Base-by-base conservation (phyloP, 2,797 vertebrate genomes). In the Eurystomus glaucurus region DNA sequence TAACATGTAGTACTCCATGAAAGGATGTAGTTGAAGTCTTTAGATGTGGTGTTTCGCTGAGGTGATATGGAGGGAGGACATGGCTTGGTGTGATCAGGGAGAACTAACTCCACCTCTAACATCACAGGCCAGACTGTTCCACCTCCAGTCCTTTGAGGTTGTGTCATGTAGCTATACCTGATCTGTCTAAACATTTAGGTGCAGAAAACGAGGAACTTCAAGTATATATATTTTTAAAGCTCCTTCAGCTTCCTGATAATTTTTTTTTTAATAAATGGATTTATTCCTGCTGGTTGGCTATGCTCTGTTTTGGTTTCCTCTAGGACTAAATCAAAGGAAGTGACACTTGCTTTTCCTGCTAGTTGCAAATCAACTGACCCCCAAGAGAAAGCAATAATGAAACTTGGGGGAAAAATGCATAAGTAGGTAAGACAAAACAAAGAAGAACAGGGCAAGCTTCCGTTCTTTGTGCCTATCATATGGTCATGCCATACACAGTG, bases 321-420 rank as follows among this genome's bases (percentile, higher is more conserved):
- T 60, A 80, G 74, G 52, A 91, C 54, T 88, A 88, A 91, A 79
- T 60, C 64, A 77, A 80, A 93, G 50, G 31, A 69, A 84, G 28
- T 46, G 62, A 85, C 12, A 16, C 28, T 31, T 46, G 10, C 39
- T 84, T 81, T 75, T 75, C 61, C 33, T 71, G 33, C 79, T 70
- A 74, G 21, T 57, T 92, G 61, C 33, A 84, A 91, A 79, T 76
- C 79, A 77, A 4, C 31, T 85, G 51, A 45, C n/a, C 22, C 57
- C 72, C 33, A 64, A 66, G 61, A 68, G 74, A 89, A 89, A 88
- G 48, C 48, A 88, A 14, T 75, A 88, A n/a, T 55, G 52, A 66
- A 88, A 65, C 41, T 28, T 77, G 17, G 35, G 12, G n/a, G 17
- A 10, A 3, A 90, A 90, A 74, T 50, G 21, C 10, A 0, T 31